Conservation (phyloP, 2,113 vertebrate genomes). For the Macquaria ambigua region DNA sequence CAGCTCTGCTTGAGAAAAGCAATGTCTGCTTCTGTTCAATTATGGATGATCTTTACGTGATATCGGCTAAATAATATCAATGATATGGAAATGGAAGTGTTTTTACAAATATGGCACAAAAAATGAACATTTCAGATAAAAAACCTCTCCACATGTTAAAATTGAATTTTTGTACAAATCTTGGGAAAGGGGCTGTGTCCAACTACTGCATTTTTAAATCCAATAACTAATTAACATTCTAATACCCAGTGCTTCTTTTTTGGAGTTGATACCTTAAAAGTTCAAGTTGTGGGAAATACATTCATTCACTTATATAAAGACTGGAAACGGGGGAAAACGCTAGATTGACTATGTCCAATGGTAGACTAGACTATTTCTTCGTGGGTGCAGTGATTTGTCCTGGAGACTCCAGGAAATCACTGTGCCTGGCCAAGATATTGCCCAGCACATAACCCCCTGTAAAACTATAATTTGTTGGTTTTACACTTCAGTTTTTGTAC, state of each 20-base stretch:
- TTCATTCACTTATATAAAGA: background rate
- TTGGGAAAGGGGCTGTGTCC: no score
- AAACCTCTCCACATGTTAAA: no score
- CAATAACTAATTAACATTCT: no score
- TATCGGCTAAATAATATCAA: background rate
- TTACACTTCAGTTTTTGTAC: no score
- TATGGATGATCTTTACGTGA: background rate
- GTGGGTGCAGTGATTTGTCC: background rate
- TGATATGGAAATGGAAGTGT: background rate
- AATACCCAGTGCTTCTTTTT: background rate
- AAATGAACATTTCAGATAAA: no score
- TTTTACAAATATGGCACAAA: background rate
- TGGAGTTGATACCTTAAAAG: background rate
- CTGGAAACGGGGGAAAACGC: background rate
- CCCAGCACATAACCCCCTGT: background rate
- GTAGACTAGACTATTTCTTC: background rate
- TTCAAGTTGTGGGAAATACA: background rate
- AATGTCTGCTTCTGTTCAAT: background rate
- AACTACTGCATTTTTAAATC: background rate
- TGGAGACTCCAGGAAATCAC: background rate
- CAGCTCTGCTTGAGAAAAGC: background rate
- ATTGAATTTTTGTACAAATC: no score
- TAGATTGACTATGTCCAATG: background rate
- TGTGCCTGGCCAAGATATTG: background rate
- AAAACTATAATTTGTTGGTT: no score